phyloP scores from a whole-genome alignment of 2,797 vertebrate species.

The Sylvilagus floridanus region DNA sequence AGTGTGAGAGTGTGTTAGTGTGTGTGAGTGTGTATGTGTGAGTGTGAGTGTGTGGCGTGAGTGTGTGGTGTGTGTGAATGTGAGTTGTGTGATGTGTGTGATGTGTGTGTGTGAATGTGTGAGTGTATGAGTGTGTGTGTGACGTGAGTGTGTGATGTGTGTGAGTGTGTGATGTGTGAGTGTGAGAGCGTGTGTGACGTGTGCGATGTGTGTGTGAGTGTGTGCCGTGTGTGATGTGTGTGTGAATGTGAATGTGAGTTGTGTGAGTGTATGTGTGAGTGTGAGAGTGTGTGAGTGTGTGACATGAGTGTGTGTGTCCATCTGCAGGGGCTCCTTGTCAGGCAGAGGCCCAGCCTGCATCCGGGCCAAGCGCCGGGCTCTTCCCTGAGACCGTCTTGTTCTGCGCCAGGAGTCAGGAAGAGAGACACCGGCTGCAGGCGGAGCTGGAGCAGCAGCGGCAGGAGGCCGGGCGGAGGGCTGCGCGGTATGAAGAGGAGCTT shows the following conservation, averaged over 20 bases:
- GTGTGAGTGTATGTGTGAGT: neutral
- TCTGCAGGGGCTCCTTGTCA: neutral
- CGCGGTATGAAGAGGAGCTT: slow-evolving; percentile 68
- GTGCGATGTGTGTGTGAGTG: too few relatives aligned
- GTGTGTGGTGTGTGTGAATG: neutral
- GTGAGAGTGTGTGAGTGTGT: neutral
- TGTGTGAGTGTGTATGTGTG: neutral
- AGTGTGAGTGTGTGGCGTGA: neutral
- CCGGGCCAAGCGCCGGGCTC: neutral
- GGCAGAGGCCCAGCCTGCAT: neutral
- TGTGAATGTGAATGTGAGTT: neutral
- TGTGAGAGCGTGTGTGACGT: too few relatives aligned
- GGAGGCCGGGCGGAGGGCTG: slow-evolving; percentile 54
- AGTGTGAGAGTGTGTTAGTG: neutral
- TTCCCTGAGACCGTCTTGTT: neutral
- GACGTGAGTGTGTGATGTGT: too few relatives aligned
- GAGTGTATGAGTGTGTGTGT: neutral
- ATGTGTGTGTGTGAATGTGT: neutral
- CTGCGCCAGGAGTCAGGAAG: slow-evolving; percentile 75
- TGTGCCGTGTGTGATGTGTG: too few relatives aligned
- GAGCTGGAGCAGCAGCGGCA: slow-evolving; percentile 64
- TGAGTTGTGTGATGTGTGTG: neutral
- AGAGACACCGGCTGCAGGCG: slow-evolving; percentile 58
- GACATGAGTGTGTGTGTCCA: too few relatives aligned
- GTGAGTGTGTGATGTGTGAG: neutral